These are phyloP conservation scores for Esox lucius DNA, from an alignment of 2,797 vertebrate genomes.

Conservation along the genomic window DNA sequence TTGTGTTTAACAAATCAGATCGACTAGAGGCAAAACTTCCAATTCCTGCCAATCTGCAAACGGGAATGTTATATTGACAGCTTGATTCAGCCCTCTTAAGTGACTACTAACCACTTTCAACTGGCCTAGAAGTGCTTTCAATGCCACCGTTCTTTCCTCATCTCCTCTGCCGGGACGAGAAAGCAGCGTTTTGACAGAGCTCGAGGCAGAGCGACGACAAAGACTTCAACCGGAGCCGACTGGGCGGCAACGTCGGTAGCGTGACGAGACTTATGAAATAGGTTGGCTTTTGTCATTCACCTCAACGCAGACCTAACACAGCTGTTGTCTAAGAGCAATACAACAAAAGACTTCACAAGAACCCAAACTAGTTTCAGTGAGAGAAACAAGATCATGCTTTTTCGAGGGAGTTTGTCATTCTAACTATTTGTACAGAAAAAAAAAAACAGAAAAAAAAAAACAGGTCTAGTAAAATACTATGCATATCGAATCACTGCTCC, in stretches of 20 bases:
- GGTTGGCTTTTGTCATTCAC: slow-evolving; percentile 37
- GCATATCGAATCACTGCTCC: slow-evolving; percentile 84
- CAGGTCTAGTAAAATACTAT: slow-evolving; percentile 90
- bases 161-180: slow-evolving; percentile 28
- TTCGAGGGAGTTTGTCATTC: slow-evolving; percentile 66
- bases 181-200: slow-evolving; percentile 74
- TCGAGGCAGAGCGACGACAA: slow-evolving; percentile 74
- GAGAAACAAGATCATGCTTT: slow-evolving; percentile 85
- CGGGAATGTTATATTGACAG: slow-evolving; percentile 68
- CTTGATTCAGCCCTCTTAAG: slow-evolving; percentile 2
- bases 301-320: slow-evolving; percentile 76
- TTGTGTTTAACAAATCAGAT: slow-evolving; percentile 20
- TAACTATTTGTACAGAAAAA: slow-evolving; percentile 78
- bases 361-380: slow-evolving; percentile 92
- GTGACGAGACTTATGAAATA: slow-evolving; percentile 66
- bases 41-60: slow-evolving; percentile 44
- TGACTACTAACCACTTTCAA: not conserved
- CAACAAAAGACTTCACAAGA: slow-evolving; percentile 90
- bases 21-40: slow-evolving; percentile 9
- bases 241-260: slow-evolving; percentile 76
- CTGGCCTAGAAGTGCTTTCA: slow-evolving; percentile 17
- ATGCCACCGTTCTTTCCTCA: not conserved
- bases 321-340: slow-evolving; percentile 90
- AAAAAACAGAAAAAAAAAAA: slow-evolving; percentile 59
- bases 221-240: slow-evolving; percentile 65